Evolutionary conservation across 2,113 vertebrate species (phyloP), one percentile per base, ranked within the genome.

Genomic region (Ptychochromis oligacanthus): DNA sequence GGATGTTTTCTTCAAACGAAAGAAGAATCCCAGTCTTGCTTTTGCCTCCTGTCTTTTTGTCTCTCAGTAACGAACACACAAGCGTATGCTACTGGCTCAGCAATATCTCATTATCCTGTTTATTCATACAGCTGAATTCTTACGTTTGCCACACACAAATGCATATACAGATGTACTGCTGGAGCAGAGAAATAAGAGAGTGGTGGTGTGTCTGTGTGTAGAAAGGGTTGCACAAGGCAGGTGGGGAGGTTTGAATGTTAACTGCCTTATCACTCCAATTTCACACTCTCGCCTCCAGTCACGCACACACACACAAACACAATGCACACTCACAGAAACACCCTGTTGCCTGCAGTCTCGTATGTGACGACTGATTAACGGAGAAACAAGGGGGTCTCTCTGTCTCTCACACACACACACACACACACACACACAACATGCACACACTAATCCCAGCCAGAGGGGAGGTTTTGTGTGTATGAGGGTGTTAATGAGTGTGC

Each of bases 191-290:
- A 28, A 38, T 12, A 80, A 65, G n/a, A 36, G 56, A 4, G 57
- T 56, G 20, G 18, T 18, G 5, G 54, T 70, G 36, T 70, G 38
- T 62, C 34, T 72, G 76, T 77, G n/a, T 34, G 74, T 59, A 0
- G 4, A 36, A 46, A 49, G 38, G 38, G 82, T 54, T 58, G 55
- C 17, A 13, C 34, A 34, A 75, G 84, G 88, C 84, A 89, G 84
- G 87, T 88, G 90, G 65, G 40, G 77, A 81, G 84, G 88, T 86
- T 91, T 87, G 85, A 93, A 91, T 88, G 79, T 91, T 90, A 91
- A 87, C 88, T 87, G 85, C 86, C 88, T 95, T 87, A 94, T 93
- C 93, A 90, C 86, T 91, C 81, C 87, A 84, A 94, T 93, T 93
- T 94, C 92, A 93, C 92, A 92, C 93, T 83, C 86, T 86, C 65